These are phyloP conservation scores for Polyommatus iphigenia DNA, from an alignment of 2,888 invertebrate species.

Conservation along the genomic window DNA sequence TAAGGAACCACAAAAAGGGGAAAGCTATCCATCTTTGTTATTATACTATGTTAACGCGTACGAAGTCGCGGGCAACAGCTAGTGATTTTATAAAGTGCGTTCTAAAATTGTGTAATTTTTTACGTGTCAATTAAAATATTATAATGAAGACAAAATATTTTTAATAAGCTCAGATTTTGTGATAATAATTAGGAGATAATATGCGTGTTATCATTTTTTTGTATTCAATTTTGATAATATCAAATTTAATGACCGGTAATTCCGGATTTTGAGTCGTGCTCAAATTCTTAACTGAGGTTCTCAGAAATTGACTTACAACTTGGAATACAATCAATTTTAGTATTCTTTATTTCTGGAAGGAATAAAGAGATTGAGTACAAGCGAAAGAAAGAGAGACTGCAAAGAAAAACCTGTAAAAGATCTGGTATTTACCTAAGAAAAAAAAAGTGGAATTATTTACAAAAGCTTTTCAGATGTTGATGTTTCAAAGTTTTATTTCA, in stretches of 20 bases:
- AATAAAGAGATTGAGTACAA: background rate
- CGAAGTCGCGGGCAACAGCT: too few species aligned
- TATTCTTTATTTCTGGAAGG: background rate
- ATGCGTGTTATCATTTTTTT: conserved; percentile 7
- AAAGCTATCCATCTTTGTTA: too few species aligned
- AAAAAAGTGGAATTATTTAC: too few species aligned
- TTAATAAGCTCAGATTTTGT: background rate
- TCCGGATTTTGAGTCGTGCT: background rate
- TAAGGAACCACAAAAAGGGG: too few species aligned
- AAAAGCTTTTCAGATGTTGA: too few species aligned
- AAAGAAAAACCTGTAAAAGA: background rate
- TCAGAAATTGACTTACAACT: background rate
- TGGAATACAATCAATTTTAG: background rate
- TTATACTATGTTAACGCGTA: too few species aligned
- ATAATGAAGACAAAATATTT: background rate
- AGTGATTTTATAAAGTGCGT: background rate
- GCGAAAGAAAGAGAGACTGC: too few species aligned
- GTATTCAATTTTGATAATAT: conserved; percentile 4
- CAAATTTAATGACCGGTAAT: background rate
- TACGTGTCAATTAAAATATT: conserved; percentile 9
- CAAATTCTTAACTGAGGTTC: background rate
- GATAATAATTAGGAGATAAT: conserved; percentile 7
- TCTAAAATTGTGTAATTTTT: background rate
- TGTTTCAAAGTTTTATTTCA: too few species aligned
- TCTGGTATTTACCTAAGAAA: background rate